Base-by-base conservation (phyloP, 2,888 invertebrate genomes). In the Machimus atricapillus region DNA sequence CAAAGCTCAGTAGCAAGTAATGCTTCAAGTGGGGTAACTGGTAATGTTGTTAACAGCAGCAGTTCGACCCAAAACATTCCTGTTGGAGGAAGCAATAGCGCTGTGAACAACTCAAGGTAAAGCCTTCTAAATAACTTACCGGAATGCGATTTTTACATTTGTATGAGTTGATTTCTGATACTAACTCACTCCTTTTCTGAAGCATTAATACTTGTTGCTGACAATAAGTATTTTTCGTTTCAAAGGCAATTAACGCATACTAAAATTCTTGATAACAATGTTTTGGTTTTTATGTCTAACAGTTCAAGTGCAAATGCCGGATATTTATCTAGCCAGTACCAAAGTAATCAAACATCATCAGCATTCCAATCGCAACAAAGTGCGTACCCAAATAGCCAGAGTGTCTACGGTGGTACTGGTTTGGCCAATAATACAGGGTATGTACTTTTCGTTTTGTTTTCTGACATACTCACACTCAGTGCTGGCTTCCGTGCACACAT, bases 371-470 rank as follows among this genome's bases (percentile, higher is more conserved):
- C 93, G 89, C 92, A 93, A 89, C 93, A 92, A 90, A 92, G 91
- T 91, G 92, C 92, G 89, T 93, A 93, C 90, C 93, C 93, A 91
- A 91, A 91, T 90, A 93, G 90, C 90, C 93, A 93, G 90, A 93
- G 91, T 90, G 92, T 93, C 88, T 93, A 93, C 90, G 93, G 92
- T 89, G 91, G 90, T 89, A 90, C 92, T 90, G 88, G 87, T 89
- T 90, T 92, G 87, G 91, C 91, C 87, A 92, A 92, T 90, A 93
- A 90, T 90, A 90, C 92, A 90, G 93, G 93, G 93, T 93, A 92
- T 90, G 93, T 91, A 91, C 5, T 81, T 56, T 81, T 81, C 34
- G 9, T 73, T 34, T 34, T 76, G 23, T 66, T 23, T 66, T 66
- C 23, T 23, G 66, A 66, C 27, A 27, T 58, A 58, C 66, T 66